phyloP scores from a whole-genome alignment of 2,888 invertebrate species.

The Hanleya hanleyi region DNA sequence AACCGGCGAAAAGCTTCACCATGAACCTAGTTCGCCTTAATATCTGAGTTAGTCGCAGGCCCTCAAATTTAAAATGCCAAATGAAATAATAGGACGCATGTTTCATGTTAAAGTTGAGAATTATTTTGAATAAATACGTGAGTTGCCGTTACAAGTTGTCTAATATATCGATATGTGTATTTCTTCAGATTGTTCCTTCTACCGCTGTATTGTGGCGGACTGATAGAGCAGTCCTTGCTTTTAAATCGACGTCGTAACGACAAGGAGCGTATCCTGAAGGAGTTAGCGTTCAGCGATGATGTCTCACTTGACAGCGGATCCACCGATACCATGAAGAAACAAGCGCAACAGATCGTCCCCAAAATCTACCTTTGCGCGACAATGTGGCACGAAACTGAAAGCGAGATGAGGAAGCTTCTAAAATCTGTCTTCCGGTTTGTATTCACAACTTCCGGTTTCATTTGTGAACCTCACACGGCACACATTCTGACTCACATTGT shows the following conservation, averaged over 20 bases:
- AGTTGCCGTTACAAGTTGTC: too few relatives aligned
- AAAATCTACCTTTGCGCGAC: slow-evolving; percentile 68
- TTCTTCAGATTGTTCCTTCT: slow-evolving; percentile 82
- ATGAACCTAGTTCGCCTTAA: too few relatives aligned
- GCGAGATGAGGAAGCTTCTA: slow-evolving; percentile 66
- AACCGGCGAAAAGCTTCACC: too few relatives aligned
- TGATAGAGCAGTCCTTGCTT: slow-evolving; percentile 96
- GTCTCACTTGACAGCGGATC: slow-evolving; percentile 49
- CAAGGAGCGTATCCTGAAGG: slow-evolving; percentile 74
- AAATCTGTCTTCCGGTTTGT: slow-evolving; percentile 66
- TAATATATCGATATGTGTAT: too few relatives aligned
- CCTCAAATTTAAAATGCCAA: too few relatives aligned
- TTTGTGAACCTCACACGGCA: too few relatives aligned
- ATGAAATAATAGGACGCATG: too few relatives aligned
- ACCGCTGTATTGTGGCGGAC: slow-evolving; percentile 92
- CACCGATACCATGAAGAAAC: slow-evolving; percentile 41
- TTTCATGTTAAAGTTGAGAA: too few relatives aligned
- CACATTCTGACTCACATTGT: too few relatives aligned
- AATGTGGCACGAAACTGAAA: slow-evolving; percentile 70
- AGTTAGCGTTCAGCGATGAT: slow-evolving; percentile 42
- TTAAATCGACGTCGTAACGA: slow-evolving; percentile 92
- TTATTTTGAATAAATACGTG: too few relatives aligned
- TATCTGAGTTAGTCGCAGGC: too few relatives aligned
- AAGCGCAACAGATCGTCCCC: slow-evolving; percentile 49
- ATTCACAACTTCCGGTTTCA: too few relatives aligned